Conservation (phyloP, 2,113 vertebrate genomes). For the Neotoma lepida region DNA sequence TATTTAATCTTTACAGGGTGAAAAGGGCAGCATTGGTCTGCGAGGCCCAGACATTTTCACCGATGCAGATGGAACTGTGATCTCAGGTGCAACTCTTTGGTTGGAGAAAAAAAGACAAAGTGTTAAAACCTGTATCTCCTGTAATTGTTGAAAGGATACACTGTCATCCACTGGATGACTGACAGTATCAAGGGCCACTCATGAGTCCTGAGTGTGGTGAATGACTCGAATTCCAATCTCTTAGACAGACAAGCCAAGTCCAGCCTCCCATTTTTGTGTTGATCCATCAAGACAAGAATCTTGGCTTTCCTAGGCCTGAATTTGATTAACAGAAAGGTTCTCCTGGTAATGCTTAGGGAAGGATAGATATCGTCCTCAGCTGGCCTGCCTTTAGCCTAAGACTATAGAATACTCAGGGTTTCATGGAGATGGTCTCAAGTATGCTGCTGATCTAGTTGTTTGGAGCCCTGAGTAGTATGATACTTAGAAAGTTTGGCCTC, state of each 20-base stretch:
- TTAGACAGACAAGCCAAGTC: background rate
- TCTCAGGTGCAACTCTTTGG: slow-evolving; percentile 84
- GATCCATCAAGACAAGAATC: background rate
- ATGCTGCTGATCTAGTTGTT: background rate
- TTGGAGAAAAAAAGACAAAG: background rate
- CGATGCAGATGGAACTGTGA: slow-evolving; percentile 72
- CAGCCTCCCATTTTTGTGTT: background rate
- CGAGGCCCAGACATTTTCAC: slow-evolving; percentile 86
- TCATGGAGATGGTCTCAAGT: background rate
- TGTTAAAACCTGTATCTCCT: slow-evolving; percentile 17
- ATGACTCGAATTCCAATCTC: background rate
- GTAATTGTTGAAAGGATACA: slow-evolving; percentile 13
- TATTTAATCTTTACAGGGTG: slow-evolving; percentile 88
- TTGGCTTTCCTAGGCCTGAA: background rate
- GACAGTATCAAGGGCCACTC: background rate
- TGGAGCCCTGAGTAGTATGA: background rate
- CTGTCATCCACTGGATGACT: slow-evolving; percentile 21
- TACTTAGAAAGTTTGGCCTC: background rate
- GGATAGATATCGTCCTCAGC: background rate
- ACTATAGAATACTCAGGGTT: background rate
- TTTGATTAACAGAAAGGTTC: slow-evolving; percentile 8
- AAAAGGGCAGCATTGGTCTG: slow-evolving; percentile 88
- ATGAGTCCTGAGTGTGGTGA: background rate
- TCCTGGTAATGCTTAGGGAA: slow-evolving; percentile 16
- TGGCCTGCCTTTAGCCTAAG: background rate